A percentile compares a stretch with the other conserved stretches of the same genome.
Conservation (phyloP, 2,888 invertebrate species). For the Pheosia gnoma region DNA sequence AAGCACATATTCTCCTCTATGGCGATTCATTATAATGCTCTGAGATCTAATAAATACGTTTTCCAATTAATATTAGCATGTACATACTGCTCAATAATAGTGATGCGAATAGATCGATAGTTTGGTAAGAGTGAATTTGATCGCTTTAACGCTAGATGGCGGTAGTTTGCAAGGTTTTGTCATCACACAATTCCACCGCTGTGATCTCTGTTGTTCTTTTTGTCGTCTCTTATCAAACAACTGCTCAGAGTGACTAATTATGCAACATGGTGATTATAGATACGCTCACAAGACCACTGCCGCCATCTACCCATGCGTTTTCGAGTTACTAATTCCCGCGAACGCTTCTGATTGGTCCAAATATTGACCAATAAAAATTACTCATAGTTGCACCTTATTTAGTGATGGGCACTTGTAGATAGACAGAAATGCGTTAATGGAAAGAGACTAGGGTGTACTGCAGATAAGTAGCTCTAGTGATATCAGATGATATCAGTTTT, state of each 20-base stretch:
- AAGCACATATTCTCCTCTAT: constrained; percentile 49
- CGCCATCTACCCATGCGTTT: constrained; percentile 36
- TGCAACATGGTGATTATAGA: no score
- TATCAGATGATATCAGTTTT: constrained; percentile 39
- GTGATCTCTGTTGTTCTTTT: no score
- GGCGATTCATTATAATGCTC: constrained; percentile 58
- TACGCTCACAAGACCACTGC: constrained; percentile 7
- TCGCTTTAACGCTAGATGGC: constrained; percentile 24
- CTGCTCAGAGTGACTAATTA: no score
- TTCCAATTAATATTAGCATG: constrained; percentile 56
- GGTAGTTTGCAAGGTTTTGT: constrained; percentile 8
- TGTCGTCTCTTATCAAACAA: no score
- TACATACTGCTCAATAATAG: constrained; percentile 66
- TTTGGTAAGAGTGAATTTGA: constrained; percentile 19
- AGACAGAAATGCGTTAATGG: constrained; percentile 47
- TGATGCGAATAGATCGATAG: constrained; percentile 38
- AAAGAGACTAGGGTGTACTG: constrained; percentile 71
- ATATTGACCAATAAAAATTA: constrained; percentile 63
- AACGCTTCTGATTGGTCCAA: constrained; percentile 69
- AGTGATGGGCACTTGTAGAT: constrained; percentile 73
- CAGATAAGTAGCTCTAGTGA: constrained; percentile 56
- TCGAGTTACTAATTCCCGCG: constrained; percentile 45
- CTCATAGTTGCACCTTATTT: constrained; percentile 75
- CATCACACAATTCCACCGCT: no score
- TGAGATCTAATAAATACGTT: constrained; percentile 46